Base-by-base conservation (phyloP, 2,113 vertebrate genomes). In the Odontophorus gujanensis region DNA sequence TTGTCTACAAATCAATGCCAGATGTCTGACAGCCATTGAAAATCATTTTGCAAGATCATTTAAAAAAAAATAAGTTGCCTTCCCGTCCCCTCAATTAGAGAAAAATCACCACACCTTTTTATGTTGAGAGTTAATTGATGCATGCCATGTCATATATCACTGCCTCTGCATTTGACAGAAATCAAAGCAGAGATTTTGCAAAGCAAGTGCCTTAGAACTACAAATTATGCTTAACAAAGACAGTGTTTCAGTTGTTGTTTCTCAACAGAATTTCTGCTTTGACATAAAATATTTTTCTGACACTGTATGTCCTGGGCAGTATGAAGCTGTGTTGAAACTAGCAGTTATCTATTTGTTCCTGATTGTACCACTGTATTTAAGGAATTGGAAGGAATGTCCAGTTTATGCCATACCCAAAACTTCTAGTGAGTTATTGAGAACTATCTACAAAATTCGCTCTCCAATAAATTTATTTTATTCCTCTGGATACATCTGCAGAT, bases 151-250 rank as follows among this genome's bases (percentile, higher is more conserved):
- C 84, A 65, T 30, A 18, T 59, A 53, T 92, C 43, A 43, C 47
- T 92, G 74, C 81, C 67, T 83, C 85, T 84, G 65, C 66, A 81
- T 75, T 67, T 89, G 68, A 83, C 59, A 75, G 78, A 66, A 92
- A 92, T 91, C 85, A 93, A 93, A 95, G 79, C 76, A 92, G 75
- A 87, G 50, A 42, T 50, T 85, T 91, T 85, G 83, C 91, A 92
- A 94, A 45, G 78, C 48, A 82, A 45, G 19, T 43, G 34, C 30
- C 91, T 95, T 85, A 78, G 61, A 95, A 91, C 85, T 85, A 24
- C 67, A 77, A 87, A 87, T 95, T 82, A 43, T 12, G 28, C 65
- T 86, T 86, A 67, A 89, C 89, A 87, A 93, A 75, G 69, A 61
- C 90, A 92, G 25, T 63, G 75, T 89, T 91, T 92, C 74, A 63